Evolutionary conservation across 2,888 invertebrate species (phyloP).

Genomic region (Lydus trimaculatus): DNA sequence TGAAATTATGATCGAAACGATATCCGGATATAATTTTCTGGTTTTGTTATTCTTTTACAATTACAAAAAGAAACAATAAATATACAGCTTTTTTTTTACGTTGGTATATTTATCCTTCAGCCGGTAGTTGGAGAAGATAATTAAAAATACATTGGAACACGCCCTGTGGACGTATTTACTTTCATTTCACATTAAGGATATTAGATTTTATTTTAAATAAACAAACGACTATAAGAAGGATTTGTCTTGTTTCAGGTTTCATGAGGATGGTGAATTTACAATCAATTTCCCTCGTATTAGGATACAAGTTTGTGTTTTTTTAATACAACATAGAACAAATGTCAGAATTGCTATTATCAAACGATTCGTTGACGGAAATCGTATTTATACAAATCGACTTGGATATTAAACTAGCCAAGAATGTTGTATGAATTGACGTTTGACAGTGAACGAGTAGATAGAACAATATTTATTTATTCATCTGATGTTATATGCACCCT

Average conservation of each 20-base stretch:
- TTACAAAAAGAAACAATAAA: not conserved
- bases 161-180: slow-evolving; percentile 6
- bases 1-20: not conserved
- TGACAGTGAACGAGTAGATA: not conserved
- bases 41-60: not conserved
- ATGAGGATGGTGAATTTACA: slow-evolving; percentile 1
- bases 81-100: not conserved
- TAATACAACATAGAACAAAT: not conserved
- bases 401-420: slow-evolving; percentile 6
- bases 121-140: not conserved
- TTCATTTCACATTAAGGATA: slow-evolving; percentile 9
- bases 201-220: not conserved
- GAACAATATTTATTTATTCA: not conserved
- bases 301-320: not conserved
- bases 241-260: slow-evolving; percentile 4
- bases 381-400: slow-evolving; percentile 2
- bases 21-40: not conserved
- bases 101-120: not conserved
- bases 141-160: slow-evolving; percentile 4
- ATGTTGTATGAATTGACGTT: slow-evolving; percentile 5
- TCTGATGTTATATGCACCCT: not conserved
- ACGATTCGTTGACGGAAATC: not conserved
- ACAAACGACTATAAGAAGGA: not conserved
- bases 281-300: not conserved
- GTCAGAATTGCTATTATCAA: slow-evolving; percentile 3